These are phyloP conservation scores for Hippopotamus amphibius DNA, from an alignment of 2,113 vertebrate species.

Conservation along the genomic window DNA sequence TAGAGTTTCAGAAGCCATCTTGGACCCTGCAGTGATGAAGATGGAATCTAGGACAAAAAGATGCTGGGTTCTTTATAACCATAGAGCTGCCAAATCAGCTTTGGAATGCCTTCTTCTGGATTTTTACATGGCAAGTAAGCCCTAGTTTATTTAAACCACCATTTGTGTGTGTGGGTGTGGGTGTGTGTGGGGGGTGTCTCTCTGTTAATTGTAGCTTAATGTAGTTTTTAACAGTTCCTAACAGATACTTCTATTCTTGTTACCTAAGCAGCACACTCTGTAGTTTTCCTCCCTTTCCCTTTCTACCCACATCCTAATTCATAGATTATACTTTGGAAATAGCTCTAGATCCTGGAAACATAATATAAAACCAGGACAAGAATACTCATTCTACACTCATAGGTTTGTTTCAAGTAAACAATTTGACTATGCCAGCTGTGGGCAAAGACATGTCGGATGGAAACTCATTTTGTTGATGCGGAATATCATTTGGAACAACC, in stretches of 20 bases:
- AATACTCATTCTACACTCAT: neutral
- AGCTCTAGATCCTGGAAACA: neutral
- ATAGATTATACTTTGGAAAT: neutral
- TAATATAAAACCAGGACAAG: neutral
- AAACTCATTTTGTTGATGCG: neutral
- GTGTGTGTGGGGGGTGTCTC: neutral
- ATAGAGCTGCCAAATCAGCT: neutral
- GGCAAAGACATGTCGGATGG: neutral
- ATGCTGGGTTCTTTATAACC: neutral
- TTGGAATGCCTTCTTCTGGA: slow-evolving; percentile 20
- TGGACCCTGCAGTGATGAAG: neutral
- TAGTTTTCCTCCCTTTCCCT: neutral
- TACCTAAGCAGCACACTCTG: neutral
- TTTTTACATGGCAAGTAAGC: neutral
- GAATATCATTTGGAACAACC: neutral
- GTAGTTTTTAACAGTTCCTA: neutral
- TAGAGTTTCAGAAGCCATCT: neutral
- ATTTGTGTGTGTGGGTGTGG: neutral
- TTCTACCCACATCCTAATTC: neutral
- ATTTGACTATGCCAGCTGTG: neutral
- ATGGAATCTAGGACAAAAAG: neutral
- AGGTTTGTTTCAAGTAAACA: neutral
- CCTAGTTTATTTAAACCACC: neutral
- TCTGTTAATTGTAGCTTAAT: neutral
- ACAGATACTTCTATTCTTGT: neutral